These are phyloP conservation scores for Coranthus polyacanthus DNA, from an alignment of 2,797 vertebrate species.

Conservation along the genomic window DNA sequence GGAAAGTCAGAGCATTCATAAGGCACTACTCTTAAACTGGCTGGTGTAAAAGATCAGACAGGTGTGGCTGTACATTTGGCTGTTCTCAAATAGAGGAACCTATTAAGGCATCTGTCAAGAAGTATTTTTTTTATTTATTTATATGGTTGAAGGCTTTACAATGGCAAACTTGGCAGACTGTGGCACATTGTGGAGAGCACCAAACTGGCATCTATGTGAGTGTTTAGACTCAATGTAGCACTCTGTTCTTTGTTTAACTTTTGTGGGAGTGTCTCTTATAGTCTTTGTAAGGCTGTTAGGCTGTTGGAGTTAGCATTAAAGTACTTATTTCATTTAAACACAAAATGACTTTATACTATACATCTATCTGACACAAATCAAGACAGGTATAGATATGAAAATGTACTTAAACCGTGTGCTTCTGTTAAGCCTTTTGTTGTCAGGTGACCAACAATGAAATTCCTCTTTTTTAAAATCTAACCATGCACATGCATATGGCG, in stretches of 20 bases:
- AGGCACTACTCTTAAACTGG: conserved; percentile 41
- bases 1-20: conserved; percentile 33
- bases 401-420: conserved; percentile 9
- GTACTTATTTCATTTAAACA: conserved; percentile 34
- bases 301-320: conserved; percentile 13
- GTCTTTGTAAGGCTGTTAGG: conserved; percentile 4
- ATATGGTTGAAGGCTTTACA: conserved; percentile 39
- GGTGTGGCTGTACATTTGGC: conserved; percentile 37
- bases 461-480: conserved; percentile 15
- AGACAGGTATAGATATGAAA: conserved; percentile 1
- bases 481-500: conserved; percentile 22
- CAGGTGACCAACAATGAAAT: neutral
- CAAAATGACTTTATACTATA: conserved; percentile 7
- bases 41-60: conserved; percentile 14
- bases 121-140: conserved; percentile 6
- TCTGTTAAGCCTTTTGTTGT: conserved; percentile 9
- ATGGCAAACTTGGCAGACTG: conserved; percentile 17
- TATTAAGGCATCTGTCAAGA: conserved; percentile 46
- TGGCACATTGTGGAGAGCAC: conserved; percentile 13
- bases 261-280: neutral
- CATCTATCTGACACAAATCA: too few species aligned
- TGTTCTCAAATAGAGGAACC: conserved; percentile 51
- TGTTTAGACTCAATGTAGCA: conserved; percentile 21
- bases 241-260: conserved; percentile 8
- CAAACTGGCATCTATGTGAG: conserved; percentile 3